phyloP scores from a whole-genome alignment of 2,113 vertebrate species.

The Maccullochella peelii region DNA sequence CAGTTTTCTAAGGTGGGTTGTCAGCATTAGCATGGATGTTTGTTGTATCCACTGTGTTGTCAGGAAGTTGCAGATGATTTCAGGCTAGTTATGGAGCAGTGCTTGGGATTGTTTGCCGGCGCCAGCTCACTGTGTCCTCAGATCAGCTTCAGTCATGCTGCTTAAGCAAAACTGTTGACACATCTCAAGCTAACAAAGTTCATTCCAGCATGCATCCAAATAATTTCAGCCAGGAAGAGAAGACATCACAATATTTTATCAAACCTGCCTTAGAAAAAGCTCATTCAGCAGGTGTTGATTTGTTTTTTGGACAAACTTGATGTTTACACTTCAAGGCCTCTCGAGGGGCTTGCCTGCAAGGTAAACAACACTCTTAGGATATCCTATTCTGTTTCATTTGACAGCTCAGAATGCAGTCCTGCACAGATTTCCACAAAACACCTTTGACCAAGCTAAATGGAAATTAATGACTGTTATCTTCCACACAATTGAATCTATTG shows the following conservation, averaged over 20 bases:
- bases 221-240: conserved; percentile 18
- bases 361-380: conserved; percentile 45
- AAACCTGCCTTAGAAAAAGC: conserved; percentile 32
- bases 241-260: conserved; percentile 37
- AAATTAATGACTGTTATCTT: conserved; percentile 70
- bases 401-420: conserved; percentile 45
- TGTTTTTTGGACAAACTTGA: conserved; percentile 53
- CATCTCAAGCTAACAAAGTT: conserved; percentile 56
- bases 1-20: not conserved
- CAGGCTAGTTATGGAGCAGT: conserved; percentile 11
- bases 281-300: conserved; percentile 63
- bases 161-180: conserved; percentile 57
- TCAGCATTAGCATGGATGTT: not conserved
- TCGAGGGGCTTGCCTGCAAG: conserved; percentile 34
- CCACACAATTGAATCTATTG: conserved; percentile 51
- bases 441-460: conserved; percentile 30
- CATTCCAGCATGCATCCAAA: conserved; percentile 10
- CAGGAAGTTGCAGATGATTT: conserved; percentile 35
- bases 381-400: conserved; percentile 60
- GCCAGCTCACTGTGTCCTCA: conserved; percentile 30
- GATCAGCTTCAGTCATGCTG: conserved; percentile 54
- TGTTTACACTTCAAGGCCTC: conserved; percentile 54
- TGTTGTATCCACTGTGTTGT: conserved; percentile 16
- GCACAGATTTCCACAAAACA: conserved; percentile 22
- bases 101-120: conserved; percentile 22